Percentiles rank a stretch among this genome's conserved stretches.
Evolutionary conservation across 2,113 vertebrate species (phyloP).

Genomic region (Prochilodus magdalenae): DNA sequence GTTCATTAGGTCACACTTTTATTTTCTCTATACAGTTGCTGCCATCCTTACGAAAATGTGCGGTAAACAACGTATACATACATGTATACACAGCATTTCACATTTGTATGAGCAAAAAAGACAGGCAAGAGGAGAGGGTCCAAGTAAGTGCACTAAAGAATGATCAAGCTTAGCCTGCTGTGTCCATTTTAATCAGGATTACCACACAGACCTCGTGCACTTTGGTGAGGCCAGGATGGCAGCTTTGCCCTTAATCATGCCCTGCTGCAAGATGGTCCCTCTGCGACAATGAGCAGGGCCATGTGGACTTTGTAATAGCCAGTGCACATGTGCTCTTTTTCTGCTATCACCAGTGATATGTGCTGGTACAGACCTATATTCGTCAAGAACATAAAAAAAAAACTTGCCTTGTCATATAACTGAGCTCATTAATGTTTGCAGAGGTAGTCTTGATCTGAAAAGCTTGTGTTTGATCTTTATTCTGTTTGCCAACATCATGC

Average conservation of each 20-base stretch:
- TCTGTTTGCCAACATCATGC: not conserved
- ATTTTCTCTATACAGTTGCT: not conserved
- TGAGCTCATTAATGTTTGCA: too few species aligned
- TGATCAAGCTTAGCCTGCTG: conserved; percentile 33
- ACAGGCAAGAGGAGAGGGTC: conserved; percentile 29
- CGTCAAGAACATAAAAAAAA: too few species aligned
- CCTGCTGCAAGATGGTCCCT: not conserved
- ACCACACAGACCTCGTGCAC: conserved; percentile 38
- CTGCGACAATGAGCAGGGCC: not conserved
- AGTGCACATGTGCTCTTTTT: not conserved
- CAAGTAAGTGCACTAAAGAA: not conserved
- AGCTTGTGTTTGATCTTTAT: not conserved
- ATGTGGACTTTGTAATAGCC: not conserved
- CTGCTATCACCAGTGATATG: not conserved
- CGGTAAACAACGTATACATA: too few species aligned
- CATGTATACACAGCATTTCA: not conserved
- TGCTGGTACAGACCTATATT: not conserved
- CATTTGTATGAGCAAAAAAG: conserved; percentile 17
- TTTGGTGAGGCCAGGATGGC: not conserved
- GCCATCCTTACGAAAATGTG: not conserved
- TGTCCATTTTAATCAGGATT: conserved; percentile 46
- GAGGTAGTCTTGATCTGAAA: not conserved
- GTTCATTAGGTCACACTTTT: not conserved
- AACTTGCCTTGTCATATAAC: too few species aligned
- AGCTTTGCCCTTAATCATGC: conserved; percentile 26